Percentiles rank a stretch among this genome's conserved stretches.
phyloP scores from a whole-genome alignment of 92 coral and sea anemone genomes.

The Epizoanthus ramosus region DNA sequence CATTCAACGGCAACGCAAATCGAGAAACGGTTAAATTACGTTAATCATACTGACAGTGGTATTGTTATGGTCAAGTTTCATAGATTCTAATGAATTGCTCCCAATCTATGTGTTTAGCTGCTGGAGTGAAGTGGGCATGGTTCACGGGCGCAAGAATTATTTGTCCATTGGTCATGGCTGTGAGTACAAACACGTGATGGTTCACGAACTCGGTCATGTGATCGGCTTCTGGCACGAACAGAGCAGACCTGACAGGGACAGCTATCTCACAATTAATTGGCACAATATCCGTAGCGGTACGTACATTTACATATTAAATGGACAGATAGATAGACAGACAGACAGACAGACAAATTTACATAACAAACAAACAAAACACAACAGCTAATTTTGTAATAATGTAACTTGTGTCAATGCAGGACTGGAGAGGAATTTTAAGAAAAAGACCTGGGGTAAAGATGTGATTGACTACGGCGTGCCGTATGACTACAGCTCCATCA shows the following conservation, averaged over 20 bases:
- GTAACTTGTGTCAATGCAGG: conserved; percentile 46
- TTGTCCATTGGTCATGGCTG: conserved; percentile 90
- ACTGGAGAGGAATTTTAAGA: conserved; percentile 74
- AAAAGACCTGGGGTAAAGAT: conserved; percentile 69
- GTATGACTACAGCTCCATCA: conserved; percentile 87
- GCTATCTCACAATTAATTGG: conserved; percentile 62
- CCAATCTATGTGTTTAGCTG: conserved; percentile 42
- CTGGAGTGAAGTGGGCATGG: conserved; percentile 88
- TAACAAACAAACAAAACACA: no score
- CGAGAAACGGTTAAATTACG: no score
- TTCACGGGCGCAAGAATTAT: conserved; percentile 65
- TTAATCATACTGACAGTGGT: no score
- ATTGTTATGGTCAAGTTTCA: no score
- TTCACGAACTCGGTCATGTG: conserved; percentile 94
- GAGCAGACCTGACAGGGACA: conserved; percentile 91
- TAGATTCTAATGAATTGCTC: not conserved
- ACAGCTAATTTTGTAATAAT: not conserved
- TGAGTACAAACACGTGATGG: conserved; percentile 92
- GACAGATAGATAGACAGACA: no score
- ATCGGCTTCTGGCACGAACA: conserved; percentile 97
- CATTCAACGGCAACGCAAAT: no score
- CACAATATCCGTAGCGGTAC: conserved; percentile 76
- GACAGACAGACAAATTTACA: no score
- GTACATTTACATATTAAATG: not conserved
- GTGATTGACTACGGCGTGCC: conserved; percentile 53